Conservation (phyloP, 2,888 invertebrate genomes). For the Apamea anceps region DNA sequence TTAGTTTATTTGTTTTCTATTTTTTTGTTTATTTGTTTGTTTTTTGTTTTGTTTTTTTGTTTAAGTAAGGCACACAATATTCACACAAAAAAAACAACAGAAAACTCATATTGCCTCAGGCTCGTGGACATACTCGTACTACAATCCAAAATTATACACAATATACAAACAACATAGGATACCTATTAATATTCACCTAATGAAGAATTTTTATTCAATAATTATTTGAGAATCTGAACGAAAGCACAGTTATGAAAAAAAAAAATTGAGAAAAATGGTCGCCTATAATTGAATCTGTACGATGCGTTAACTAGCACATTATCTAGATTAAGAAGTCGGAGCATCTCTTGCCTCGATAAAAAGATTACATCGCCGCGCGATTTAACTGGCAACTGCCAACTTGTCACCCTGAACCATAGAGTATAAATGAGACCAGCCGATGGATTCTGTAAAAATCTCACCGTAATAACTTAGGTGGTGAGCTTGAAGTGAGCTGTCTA, state of each 20-base stretch:
- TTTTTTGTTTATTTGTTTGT: too few species aligned
- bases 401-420: neutral
- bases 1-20: too few species aligned
- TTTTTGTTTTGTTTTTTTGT: too few species aligned
- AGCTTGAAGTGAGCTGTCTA: too few species aligned
- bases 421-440: constrained; percentile 5
- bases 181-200: neutral
- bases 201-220: neutral
- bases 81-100: too few species aligned
- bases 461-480: too few species aligned
- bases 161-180: neutral
- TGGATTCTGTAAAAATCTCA: too few species aligned
- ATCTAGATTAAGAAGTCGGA: neutral
- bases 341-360: constrained; percentile 2
- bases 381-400: constrained; percentile 2
- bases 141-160: neutral
- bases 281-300: neutral
- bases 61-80: too few species aligned
- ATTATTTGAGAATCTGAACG: too few species aligned
- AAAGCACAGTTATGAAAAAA: neutral
- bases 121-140: neutral
- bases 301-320: constrained; percentile 1
- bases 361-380: constrained; percentile 11
- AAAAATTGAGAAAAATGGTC: neutral
- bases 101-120: neutral